phyloP scores from a whole-genome alignment of 2,797 vertebrate genomes.

The Epinephelus coioides region DNA sequence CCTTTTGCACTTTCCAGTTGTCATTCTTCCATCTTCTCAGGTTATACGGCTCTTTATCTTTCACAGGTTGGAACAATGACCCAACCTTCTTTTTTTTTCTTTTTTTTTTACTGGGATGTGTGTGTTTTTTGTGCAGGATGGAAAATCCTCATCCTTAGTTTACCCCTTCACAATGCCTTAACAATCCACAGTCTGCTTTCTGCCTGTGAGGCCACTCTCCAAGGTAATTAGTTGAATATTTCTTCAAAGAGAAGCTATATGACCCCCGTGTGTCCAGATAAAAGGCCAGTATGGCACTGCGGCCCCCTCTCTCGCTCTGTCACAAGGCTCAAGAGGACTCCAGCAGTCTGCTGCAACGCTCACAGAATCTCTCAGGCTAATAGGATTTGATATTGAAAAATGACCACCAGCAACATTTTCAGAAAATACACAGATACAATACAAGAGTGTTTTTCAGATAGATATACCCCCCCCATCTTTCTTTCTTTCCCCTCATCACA shows the following conservation, averaged over 20 bases:
- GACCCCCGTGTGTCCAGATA: slow-evolving; percentile 86
- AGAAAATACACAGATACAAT: slow-evolving; percentile 65
- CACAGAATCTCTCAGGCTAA: slow-evolving; percentile 84
- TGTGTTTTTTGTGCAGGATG: slow-evolving; percentile 68
- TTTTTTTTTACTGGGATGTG: slow-evolving; percentile 30
- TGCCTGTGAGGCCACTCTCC: slow-evolving; percentile 86
- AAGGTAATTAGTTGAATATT: slow-evolving; percentile 91
- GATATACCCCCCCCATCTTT: slow-evolving; percentile 15
- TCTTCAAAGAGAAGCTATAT: slow-evolving; percentile 89
- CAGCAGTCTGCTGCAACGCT: slow-evolving; percentile 78
- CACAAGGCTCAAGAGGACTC: slow-evolving; percentile 84
- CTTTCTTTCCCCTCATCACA: slow-evolving; percentile 17
- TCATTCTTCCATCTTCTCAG: slow-evolving; percentile 70
- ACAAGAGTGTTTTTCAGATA: slow-evolving; percentile 61
- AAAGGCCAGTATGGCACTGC: slow-evolving; percentile 84
- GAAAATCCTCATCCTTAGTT: slow-evolving; percentile 84
- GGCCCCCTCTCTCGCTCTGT: slow-evolving; percentile 73
- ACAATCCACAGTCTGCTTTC: slow-evolving; percentile 82
- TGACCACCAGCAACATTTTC: slow-evolving; percentile 81
- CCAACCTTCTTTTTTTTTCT: slow-evolving; percentile 29
- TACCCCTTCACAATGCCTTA: slow-evolving; percentile 81
- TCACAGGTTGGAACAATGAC: slow-evolving; percentile 74
- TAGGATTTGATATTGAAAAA: slow-evolving; percentile 89
- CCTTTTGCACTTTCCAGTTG: slow-evolving; percentile 43
- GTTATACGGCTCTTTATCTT: slow-evolving; percentile 68